Percentiles rank a stretch among this genome's conserved stretches.
These are phyloP conservation scores for Cremastinae sp. DNA, from an alignment of 2,888 invertebrate species.

Conservation along the genomic window DNA sequence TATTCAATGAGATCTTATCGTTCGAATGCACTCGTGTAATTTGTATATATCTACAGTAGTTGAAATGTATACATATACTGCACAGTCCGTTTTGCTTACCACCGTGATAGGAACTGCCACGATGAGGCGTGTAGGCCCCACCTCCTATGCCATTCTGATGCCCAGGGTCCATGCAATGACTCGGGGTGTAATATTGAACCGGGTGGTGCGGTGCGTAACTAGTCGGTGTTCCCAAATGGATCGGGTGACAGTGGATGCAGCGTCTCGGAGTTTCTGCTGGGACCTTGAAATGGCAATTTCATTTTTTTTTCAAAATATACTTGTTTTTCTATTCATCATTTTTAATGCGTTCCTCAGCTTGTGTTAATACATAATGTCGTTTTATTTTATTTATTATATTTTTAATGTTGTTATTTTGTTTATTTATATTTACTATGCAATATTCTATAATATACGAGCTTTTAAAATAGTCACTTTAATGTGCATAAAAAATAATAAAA, in stretches of 20 bases:
- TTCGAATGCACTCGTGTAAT: slow-evolving; percentile 22
- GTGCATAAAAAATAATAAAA: background rate
- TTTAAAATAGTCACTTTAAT: background rate
- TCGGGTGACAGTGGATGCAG: slow-evolving; percentile 76
- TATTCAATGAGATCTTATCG: background rate
- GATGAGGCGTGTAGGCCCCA: slow-evolving; percentile 71
- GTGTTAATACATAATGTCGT: no score
- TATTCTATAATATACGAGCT: no score
- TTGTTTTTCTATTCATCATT: no score
- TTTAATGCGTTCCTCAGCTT: no score
- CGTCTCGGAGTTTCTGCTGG: slow-evolving; percentile 68
- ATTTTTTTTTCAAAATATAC: no score
- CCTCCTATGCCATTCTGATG: slow-evolving; percentile 68
- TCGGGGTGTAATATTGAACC: slow-evolving; percentile 76
- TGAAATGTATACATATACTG: slow-evolving; percentile 41
- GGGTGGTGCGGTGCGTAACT: slow-evolving; percentile 72
- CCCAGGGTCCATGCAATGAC: slow-evolving; percentile 70
- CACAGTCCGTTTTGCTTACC: slow-evolving; percentile 71
- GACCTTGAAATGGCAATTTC: slow-evolving; percentile 13
- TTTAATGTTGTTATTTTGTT: no score
- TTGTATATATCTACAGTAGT: slow-evolving; percentile 61
- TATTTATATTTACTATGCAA: no score
- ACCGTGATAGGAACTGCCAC: slow-evolving; percentile 76
- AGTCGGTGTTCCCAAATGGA: slow-evolving; percentile 73
- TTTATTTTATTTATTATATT: no score